These are phyloP conservation scores for Enteromius radiatus DNA, from an alignment of 2,797 vertebrate species.

Conservation along the genomic window DNA sequence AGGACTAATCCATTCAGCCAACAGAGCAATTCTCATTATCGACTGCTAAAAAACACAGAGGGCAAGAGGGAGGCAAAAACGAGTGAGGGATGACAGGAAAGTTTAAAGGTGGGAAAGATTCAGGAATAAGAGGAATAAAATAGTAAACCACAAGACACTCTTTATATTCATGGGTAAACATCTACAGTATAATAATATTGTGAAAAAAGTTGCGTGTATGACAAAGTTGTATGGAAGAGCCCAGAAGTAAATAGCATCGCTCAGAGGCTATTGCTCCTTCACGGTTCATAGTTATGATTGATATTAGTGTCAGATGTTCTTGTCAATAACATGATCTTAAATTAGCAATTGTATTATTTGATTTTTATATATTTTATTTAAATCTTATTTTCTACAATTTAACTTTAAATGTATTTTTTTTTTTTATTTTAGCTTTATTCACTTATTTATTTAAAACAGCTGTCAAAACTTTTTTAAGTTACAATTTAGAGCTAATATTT, in stretches of 20 bases:
- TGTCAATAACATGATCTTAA: background rate
- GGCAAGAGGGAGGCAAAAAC: constrained; percentile 30
- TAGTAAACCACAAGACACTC: background rate
- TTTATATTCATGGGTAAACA: constrained; percentile 16
- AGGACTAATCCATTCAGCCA: constrained; percentile 82
- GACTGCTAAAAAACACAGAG: constrained; percentile 72
- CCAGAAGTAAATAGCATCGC: background rate
- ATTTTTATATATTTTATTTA: background rate
- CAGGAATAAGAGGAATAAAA: background rate
- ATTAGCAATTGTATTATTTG: no score
- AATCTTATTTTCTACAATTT: background rate
- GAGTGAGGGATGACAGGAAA: constrained; percentile 13
- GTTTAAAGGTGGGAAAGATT: constrained; percentile 49
- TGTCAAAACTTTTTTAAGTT: background rate
- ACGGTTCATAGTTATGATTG: background rate
- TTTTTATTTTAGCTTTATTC: no score
- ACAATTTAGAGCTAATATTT: background rate
- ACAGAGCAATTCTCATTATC: constrained; percentile 84
- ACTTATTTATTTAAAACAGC: background rate
- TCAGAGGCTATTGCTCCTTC: background rate
- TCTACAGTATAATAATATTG: constrained; percentile 14
- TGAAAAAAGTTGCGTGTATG: background rate
- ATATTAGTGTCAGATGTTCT: background rate
- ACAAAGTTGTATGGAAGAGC: background rate
- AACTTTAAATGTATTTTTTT: background rate